Percentiles rank a stretch among this genome's conserved stretches.
Evolutionary conservation across 2,113 vertebrate genomes (phyloP).

Genomic region (Neodon shergylaensis): DNA sequence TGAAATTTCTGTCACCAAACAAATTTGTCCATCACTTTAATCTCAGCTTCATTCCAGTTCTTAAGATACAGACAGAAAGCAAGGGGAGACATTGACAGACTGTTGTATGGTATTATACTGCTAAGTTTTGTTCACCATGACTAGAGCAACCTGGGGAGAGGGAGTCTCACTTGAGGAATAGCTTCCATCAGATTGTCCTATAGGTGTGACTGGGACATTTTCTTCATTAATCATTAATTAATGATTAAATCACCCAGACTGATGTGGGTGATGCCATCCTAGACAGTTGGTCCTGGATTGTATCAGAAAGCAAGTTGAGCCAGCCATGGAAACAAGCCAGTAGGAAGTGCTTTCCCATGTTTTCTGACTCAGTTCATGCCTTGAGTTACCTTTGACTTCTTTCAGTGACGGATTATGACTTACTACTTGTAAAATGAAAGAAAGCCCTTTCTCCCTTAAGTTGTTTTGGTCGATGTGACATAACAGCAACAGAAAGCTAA

Average conservation of each 20-base stretch:
- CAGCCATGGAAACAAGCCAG: not conserved
- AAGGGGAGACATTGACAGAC: not conserved
- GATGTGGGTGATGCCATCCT: not conserved
- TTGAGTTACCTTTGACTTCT: not conserved
- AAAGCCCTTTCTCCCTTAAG: not conserved
- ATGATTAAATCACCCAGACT: not conserved
- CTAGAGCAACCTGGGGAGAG: not conserved
- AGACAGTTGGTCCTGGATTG: not conserved
- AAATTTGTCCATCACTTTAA: not conserved
- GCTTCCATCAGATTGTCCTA: not conserved
- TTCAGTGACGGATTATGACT: not conserved
- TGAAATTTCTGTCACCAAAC: not conserved
- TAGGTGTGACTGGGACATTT: not conserved
- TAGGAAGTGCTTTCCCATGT: not conserved
- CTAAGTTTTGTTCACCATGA: not conserved
- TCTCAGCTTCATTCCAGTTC: not conserved
- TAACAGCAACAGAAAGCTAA: not conserved
- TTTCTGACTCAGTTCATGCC: not conserved
- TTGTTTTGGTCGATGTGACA: not conserved
- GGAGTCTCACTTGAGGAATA: not conserved
- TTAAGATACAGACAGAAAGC: not conserved
- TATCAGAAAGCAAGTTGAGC: not conserved
- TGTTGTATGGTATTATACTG: not conserved
- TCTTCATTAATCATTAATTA: not conserved
- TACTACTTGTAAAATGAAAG: not conserved